phyloP scores from a whole-genome alignment of 23 tunicate genomes.

The Ascidia mentula region DNA sequence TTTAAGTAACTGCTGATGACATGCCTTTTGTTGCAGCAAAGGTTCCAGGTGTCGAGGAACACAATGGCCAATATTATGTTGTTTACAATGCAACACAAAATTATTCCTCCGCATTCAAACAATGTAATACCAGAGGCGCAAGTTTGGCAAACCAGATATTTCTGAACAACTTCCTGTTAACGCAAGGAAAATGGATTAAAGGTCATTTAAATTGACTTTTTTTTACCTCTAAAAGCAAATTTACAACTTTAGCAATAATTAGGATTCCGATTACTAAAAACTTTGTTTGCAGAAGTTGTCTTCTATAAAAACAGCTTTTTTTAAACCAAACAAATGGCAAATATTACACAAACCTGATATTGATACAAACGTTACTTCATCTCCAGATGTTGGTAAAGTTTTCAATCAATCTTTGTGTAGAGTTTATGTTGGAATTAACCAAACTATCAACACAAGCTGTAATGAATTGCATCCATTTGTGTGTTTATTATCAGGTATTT shows the following conservation, averaged over 20 bases:
- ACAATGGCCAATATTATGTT: neutral
- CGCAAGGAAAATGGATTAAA: neutral
- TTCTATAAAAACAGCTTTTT: neutral
- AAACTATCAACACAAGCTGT: neutral
- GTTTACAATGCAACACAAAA: neutral
- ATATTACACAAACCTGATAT: neutral
- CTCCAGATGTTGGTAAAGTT: neutral
- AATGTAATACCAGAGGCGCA: neutral
- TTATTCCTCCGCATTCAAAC: neutral
- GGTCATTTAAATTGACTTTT: neutral
- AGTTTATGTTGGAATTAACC: neutral
- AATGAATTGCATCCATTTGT: neutral
- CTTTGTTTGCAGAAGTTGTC: too few relatives aligned
- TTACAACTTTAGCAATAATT: too few relatives aligned
- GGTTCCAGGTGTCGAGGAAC: neutral
- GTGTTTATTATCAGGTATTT: neutral
- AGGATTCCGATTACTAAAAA: too few relatives aligned
- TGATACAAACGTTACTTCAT: too few relatives aligned
- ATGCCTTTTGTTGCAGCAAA: too few relatives aligned
- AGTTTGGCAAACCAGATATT: neutral
- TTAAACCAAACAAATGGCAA: neutral
- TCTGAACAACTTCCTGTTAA: neutral
- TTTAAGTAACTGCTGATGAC: too few relatives aligned
- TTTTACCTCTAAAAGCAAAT: neutral
- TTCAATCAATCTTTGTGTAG: neutral